phyloP scores from a whole-genome alignment of 2,797 vertebrate species.

The Artibeus lituratus region DNA sequence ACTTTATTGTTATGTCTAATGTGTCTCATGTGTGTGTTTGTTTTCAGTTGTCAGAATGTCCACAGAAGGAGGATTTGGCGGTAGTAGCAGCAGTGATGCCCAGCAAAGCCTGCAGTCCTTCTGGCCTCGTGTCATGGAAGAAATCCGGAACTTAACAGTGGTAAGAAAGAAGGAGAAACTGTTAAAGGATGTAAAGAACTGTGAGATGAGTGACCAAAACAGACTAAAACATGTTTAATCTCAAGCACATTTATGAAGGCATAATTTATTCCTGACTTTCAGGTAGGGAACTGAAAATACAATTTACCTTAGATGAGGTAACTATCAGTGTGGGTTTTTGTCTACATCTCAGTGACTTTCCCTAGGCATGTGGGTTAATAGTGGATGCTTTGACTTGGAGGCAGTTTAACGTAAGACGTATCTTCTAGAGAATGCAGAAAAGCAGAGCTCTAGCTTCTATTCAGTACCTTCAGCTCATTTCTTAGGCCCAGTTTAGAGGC shows the following conservation, averaged over 20 bases:
- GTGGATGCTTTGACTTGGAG: constrained; percentile 7
- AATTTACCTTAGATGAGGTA: neutral
- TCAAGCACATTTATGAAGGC: constrained; percentile 16
- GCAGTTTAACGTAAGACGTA: neutral
- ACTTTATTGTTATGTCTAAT: constrained; percentile 36
- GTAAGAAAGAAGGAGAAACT: constrained; percentile 80
- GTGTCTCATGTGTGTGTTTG: neutral
- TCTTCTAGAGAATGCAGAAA: neutral
- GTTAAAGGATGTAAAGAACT: neutral
- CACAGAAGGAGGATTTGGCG: constrained; percentile 90
- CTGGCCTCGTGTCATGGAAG: constrained; percentile 99
- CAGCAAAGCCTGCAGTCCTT: constrained; percentile 98
- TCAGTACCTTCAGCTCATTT: neutral
- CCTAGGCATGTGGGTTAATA: neutral
- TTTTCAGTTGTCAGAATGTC: constrained; percentile 89
- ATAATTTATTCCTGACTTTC: neutral
- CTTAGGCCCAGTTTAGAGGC: neutral
- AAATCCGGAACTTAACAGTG: constrained; percentile 97
- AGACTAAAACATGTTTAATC: constrained; percentile 1
- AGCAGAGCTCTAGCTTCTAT: neutral
- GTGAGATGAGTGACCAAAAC: neutral
- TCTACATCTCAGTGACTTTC: neutral
- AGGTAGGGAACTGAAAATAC: constrained; percentile 9
- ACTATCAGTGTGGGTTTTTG: neutral
- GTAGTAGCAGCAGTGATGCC: constrained; percentile 90